These are phyloP conservation scores for Eidolon dupreanum DNA, from an alignment of 2,797 vertebrate species.

Conservation along the genomic window DNA sequence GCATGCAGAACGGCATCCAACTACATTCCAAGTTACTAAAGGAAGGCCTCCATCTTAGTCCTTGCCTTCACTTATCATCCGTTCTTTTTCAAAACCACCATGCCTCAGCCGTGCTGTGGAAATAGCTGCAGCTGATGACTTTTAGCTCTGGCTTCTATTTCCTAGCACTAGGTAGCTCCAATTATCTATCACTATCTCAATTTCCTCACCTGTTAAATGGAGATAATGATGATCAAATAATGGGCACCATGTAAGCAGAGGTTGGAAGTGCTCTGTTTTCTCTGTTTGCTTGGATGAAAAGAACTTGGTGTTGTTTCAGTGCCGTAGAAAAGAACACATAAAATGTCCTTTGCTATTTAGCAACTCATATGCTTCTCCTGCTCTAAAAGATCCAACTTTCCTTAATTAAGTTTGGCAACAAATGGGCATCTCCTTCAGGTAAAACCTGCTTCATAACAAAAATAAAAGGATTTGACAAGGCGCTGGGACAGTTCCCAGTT, in stretches of 20 bases:
- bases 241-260: background rate
- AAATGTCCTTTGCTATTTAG: constrained; percentile 55
- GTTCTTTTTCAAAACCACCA: constrained; percentile 58
- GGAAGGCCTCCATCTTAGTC: constrained; percentile 57
- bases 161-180: background rate
- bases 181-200: constrained; percentile 38
- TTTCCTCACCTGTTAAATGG: constrained; percentile 60
- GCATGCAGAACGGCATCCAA: constrained; percentile 51
- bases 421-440: constrained; percentile 73
- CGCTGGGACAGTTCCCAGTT: constrained; percentile 67
- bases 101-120: constrained; percentile 54
- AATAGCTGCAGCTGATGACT: constrained; percentile 61
- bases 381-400: constrained; percentile 48
- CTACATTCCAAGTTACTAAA: constrained; percentile 68
- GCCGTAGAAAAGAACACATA: background rate
- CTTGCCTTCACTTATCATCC: constrained; percentile 72
- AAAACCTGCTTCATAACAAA: constrained; percentile 75
- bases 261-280: background rate
- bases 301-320: constrained; percentile 31
- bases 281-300: constrained; percentile 41
- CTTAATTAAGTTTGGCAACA: constrained; percentile 72
- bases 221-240: constrained; percentile 14
- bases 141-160: constrained; percentile 34
- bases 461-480: constrained; percentile 76
- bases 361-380: constrained; percentile 32